Evolutionary conservation across 2,113 vertebrate species (phyloP).

Genomic region (Ibidorhyncha struthersii): DNA sequence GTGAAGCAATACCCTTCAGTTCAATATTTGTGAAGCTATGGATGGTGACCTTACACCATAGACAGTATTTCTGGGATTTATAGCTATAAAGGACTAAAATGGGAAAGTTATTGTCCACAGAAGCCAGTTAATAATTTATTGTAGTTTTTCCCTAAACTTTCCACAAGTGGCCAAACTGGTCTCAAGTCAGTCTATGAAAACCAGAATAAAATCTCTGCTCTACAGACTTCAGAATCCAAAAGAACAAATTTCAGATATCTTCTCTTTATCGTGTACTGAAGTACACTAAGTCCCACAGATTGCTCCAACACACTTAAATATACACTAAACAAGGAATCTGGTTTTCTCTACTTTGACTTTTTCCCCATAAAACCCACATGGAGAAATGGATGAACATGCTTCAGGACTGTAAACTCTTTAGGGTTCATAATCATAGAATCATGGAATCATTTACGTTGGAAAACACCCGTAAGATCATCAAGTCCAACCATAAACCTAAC

Average conservation of each 20-base stretch:
- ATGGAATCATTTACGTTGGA: background rate
- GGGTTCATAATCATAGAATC: background rate
- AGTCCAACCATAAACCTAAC: background rate
- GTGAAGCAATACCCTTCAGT: background rate
- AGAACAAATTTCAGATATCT: background rate
- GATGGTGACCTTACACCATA: background rate
- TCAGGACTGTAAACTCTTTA: background rate
- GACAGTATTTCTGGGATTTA: background rate
- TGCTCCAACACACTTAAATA: background rate
- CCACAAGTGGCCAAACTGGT: background rate
- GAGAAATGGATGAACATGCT: background rate
- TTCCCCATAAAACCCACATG: background rate
- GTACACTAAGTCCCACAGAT: background rate
- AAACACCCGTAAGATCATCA: background rate
- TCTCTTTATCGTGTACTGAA: background rate
- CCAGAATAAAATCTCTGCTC: background rate
- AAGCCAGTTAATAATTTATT: background rate
- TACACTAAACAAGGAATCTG: background rate
- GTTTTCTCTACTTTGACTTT: background rate
- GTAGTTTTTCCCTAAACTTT: background rate
- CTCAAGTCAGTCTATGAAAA: background rate
- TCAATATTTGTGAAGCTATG: background rate
- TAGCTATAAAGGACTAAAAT: background rate
- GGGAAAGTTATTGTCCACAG: background rate
- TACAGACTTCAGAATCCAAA: background rate